phyloP scores from a whole-genome alignment of 2,797 vertebrate species.

The Kryptolebias ocellatus region DNA sequence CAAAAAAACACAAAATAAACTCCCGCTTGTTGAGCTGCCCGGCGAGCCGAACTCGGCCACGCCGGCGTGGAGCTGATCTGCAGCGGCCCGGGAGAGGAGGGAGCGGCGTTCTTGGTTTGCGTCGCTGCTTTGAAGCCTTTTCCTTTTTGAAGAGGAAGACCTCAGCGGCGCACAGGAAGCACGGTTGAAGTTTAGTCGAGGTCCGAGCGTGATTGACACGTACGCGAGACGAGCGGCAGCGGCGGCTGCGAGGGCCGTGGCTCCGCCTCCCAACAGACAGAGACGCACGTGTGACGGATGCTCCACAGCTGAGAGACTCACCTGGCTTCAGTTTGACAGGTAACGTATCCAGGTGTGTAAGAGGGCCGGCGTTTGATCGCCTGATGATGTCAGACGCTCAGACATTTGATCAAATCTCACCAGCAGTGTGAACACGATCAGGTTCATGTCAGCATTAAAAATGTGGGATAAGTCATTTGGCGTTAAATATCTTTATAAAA shows the following conservation, averaged over 20 bases:
- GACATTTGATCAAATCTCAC: no score
- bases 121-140: conserved; percentile 54
- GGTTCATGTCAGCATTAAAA: no score
- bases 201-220: conserved; percentile 36
- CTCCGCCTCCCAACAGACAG: conserved; percentile 14
- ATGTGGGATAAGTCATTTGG: no score
- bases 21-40: no score
- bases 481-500: no score
- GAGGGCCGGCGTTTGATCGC: no score
- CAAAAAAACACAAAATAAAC: no score
- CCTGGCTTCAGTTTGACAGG: conserved; percentile 42
- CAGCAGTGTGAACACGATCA: no score
- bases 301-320: neutral
- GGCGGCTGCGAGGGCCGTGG: no score
- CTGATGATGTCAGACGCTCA: no score
- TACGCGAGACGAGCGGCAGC: no score
- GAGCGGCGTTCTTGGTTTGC: conserved; percentile 53
- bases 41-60: neutral
- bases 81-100: conserved; percentile 42
- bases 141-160: conserved; percentile 51
- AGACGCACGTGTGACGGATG: no score
- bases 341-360: conserved; percentile 52
- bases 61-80: conserved; percentile 21
- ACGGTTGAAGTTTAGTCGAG: conserved; percentile 52
- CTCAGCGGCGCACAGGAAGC: conserved; percentile 70